These are phyloP conservation scores for Drosophila asahinai DNA, from an alignment of 1,140 invertebrate species.

Conservation along the genomic window DNA sequence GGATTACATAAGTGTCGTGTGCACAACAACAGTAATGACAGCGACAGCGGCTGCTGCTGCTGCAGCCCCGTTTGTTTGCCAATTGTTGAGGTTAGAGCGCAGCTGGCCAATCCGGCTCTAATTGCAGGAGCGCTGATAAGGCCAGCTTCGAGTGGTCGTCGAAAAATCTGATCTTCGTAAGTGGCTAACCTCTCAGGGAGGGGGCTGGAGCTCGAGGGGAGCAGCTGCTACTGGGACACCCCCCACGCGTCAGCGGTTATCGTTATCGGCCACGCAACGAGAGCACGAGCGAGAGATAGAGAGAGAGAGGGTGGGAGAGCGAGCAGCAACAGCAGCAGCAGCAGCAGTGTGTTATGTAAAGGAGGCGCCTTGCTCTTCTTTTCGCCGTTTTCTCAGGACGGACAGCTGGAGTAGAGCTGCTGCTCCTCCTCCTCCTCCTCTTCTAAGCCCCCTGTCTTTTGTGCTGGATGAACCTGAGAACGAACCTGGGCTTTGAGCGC, in stretches of 20 bases:
- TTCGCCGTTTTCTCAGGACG: conserved; percentile 27
- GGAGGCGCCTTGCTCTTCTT: conserved; percentile 36
- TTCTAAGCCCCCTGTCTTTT: background rate
- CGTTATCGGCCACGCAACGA: conserved; percentile 40
- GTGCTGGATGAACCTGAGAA: conserved; percentile 26
- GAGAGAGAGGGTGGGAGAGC: conserved; percentile 9
- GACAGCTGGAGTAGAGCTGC: conserved; percentile 16
- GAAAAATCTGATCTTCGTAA: conserved; percentile 30
- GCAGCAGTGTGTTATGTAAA: conserved; percentile 70
- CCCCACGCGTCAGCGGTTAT: conserved; percentile 26
- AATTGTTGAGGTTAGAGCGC: conserved; percentile 41
- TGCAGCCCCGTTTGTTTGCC: background rate
- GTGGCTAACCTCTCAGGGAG: conserved; percentile 1
- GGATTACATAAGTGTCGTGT: conserved; percentile 33
- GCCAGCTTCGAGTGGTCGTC: background rate
- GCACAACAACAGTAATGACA: conserved; percentile 17
- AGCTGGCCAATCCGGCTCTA: conserved; percentile 18
- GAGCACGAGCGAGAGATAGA: conserved; percentile 22
- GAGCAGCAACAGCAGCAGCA: conserved; percentile 2
- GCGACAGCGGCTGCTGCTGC: conserved; percentile 15
- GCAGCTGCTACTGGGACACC: conserved; percentile 5
- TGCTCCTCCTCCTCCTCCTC: background rate
- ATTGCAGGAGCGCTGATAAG: conserved; percentile 39
- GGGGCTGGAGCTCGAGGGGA: background rate
- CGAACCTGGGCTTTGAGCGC: conserved; percentile 68